Percentiles rank a stretch among this genome's conserved stretches.
Evolutionary conservation across 2,797 vertebrate species (phyloP).

Genomic region (Neoniphon sammara): DNA sequence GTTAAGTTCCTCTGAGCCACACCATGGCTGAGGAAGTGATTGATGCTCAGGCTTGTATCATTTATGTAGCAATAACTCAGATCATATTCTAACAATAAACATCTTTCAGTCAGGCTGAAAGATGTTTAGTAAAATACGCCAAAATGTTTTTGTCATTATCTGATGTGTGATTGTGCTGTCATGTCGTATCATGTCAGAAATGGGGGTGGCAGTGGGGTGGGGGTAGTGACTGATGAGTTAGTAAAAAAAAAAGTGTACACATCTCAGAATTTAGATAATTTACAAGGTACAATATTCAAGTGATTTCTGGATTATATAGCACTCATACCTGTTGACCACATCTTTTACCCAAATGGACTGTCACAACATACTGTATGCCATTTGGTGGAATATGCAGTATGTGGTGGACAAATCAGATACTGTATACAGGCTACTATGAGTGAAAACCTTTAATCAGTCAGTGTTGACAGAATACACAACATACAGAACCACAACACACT

Average conservation of each 20-base stretch:
- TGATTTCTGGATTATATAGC: slow-evolving; percentile 20
- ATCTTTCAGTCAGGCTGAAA: not conserved
- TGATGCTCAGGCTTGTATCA: too few species aligned
- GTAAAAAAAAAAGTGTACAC: not conserved
- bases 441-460: too few species aligned
- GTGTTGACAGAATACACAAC: too few species aligned
- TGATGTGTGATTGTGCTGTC: too few species aligned
- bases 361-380: too few species aligned
- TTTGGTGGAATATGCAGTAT: too few species aligned
- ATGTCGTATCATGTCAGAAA: too few species aligned
- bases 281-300: not conserved
- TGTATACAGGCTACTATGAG: too few species aligned
- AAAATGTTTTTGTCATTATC: not conserved
- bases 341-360: slow-evolving; percentile 7
- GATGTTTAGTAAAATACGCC: not conserved
- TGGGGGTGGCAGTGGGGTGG: not conserved
- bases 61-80: not conserved
- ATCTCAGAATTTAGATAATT: too few species aligned
- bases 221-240: not conserved
- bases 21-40: not conserved
- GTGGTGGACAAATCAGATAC: too few species aligned
- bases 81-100: not conserved
- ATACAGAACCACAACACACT: too few species aligned
- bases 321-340: not conserved
- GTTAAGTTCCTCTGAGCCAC: slow-evolving; percentile 18